Percentiles rank a stretch among this genome's conserved stretches.
phyloP scores from a whole-genome alignment of 2,888 invertebrate species.

The Disparrhopalites patrizii region DNA sequence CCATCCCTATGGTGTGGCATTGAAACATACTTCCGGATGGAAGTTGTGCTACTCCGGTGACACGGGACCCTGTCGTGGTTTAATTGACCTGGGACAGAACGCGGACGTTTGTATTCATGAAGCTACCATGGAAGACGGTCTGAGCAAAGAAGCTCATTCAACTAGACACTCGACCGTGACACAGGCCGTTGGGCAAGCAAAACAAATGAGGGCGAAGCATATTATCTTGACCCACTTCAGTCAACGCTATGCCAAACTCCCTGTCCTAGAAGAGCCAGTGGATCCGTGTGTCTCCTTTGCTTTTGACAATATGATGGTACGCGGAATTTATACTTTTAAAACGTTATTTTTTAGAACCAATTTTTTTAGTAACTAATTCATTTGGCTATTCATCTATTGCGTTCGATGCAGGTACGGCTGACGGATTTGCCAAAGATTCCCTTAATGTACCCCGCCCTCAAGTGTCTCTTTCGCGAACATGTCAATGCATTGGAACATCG shows the following conservation, averaged over 20 bases:
- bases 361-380: too few relatives aligned
- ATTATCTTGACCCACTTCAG: slow-evolving; percentile 94
- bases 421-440: slow-evolving; percentile 68
- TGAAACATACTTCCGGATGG: slow-evolving; percentile 57
- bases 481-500: slow-evolving; percentile 72
- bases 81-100: slow-evolving; percentile 69
- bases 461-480: slow-evolving; percentile 76
- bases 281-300: slow-evolving; percentile 75
- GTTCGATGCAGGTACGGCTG: slow-evolving; percentile 58
- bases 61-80: slow-evolving; percentile 77
- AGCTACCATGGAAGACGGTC: slow-evolving; percentile 93
- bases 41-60: slow-evolving; percentile 95
- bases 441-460: slow-evolving; percentile 69
- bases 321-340: not conserved
- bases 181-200: slow-evolving; percentile 68
- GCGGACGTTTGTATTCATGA: slow-evolving; percentile 93
- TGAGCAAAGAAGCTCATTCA: slow-evolving; percentile 67
- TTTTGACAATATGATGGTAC: slow-evolving; percentile 87
- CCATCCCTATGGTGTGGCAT: slow-evolving; percentile 72
- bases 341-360: too few relatives aligned
- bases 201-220: slow-evolving; percentile 76
- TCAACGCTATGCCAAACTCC: slow-evolving; percentile 86
- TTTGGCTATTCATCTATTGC: not conserved
- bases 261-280: slow-evolving; percentile 62
- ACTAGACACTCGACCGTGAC: slow-evolving; percentile 85